Base-by-base conservation (phyloP, 2,797 vertebrate genomes). In the Gouania willdenowi region DNA sequence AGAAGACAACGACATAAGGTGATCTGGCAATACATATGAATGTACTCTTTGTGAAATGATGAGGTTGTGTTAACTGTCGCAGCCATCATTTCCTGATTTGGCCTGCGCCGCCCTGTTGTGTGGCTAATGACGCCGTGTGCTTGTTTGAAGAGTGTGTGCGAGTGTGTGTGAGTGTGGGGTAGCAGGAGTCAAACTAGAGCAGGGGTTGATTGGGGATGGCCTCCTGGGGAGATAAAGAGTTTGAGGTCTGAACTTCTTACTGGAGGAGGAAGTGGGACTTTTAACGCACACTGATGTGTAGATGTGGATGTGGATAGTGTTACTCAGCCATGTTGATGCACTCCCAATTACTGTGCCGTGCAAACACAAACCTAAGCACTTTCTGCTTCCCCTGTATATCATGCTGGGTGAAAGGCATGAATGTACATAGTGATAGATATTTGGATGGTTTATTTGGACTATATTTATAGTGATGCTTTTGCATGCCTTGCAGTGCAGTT, bases 1-100 rank as follows among this genome's bases (percentile, higher is more conserved):
- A n/a, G n/a, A n/a, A n/a, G n/a, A n/a, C n/a, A n/a, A n/a, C n/a
- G n/a, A n/a, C n/a, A n/a, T n/a, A n/a, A n/a, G n/a, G n/a, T n/a
- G n/a, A n/a, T n/a, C n/a, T n/a, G n/a, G n/a, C n/a, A n/a, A n/a
- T n/a, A n/a, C n/a, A n/a, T n/a, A n/a, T n/a, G n/a, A n/a, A n/a
- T n/a, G n/a, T n/a, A n/a, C n/a, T n/a, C n/a, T n/a, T n/a, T n/a
- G n/a, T n/a, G n/a, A n/a, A n/a, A n/a, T n/a, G n/a, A n/a, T n/a
- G n/a, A n/a, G n/a, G n/a, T n/a, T n/a, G n/a, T n/a, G n/a, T n/a
- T n/a, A n/a, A n/a, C n/a, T n/a, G 13, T 15, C 22, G 28, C 46
- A 20, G 16, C 24, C 5, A 9, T 66, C 79, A 69, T 47, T 47
- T 45, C 35, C 41, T 71, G 49, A 75, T 75, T 77, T 75, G 74